phyloP scores from a whole-genome alignment of 2,797 vertebrate species.

The Oophaga sylvatica region DNA sequence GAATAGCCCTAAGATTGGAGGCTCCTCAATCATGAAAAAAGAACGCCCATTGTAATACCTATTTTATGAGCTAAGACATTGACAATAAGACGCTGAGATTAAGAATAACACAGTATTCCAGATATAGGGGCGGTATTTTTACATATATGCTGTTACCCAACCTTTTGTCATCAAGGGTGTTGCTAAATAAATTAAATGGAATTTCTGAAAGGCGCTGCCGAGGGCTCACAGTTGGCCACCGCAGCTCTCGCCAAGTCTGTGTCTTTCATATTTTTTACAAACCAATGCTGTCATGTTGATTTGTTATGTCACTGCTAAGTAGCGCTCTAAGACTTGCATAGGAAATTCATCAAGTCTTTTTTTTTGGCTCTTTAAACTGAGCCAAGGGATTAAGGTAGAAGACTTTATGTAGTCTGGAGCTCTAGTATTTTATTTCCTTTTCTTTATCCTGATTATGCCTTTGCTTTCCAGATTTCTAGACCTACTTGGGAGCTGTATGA shows the following conservation, averaged over 20 bases:
- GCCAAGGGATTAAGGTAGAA: constrained; percentile 32
- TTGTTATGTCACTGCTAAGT: constrained; percentile 45
- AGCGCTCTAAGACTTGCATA: constrained; percentile 43
- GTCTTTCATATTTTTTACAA: constrained; percentile 32
- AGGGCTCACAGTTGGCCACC: not conserved
- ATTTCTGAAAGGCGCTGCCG: constrained; percentile 8
- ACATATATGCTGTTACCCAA: not conserved
- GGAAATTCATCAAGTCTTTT: constrained; percentile 48
- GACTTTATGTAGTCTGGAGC: constrained; percentile 36
- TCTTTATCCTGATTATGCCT: constrained; percentile 13
- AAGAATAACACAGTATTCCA: not conserved
- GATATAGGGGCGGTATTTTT: not conserved
- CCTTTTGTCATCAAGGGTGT: not conserved
- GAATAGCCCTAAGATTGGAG: no score
- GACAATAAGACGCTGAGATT: no score
- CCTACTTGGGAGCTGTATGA: constrained; percentile 30
- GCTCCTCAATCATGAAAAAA: no score
- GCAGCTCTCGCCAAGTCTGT: not conserved
- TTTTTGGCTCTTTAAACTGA: constrained; percentile 34
- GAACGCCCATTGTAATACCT: no score
- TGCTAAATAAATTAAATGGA: constrained; percentile 47
- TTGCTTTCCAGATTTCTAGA: constrained; percentile 47
- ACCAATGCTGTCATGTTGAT: constrained; percentile 42
- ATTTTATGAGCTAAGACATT: no score
- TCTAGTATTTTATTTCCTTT: constrained; percentile 43